Conservation (phyloP, 2,888 invertebrate species). For the Blastobasis lacticolella region DNA sequence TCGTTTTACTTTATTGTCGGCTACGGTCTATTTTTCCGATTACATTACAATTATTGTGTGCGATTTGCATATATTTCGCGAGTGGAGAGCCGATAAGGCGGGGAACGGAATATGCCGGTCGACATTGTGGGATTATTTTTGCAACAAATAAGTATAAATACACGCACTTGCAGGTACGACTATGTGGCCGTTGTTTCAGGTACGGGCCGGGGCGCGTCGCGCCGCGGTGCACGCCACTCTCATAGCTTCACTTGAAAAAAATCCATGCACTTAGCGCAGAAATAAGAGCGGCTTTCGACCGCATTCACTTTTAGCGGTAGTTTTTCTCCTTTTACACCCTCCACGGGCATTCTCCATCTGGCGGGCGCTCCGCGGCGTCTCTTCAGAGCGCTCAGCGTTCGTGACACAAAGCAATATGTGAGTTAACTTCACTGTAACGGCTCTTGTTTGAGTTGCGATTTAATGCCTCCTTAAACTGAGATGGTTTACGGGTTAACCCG, state of each 20-base stretch:
- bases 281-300: conserved; percentile 73
- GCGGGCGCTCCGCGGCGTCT: conserved; percentile 46
- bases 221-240: conserved; percentile 27
- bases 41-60: no score
- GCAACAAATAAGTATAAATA: no score
- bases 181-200: no score
- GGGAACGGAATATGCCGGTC: no score
- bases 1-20: no score
- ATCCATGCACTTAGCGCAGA: conserved; percentile 72
- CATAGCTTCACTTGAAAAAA: conserved; percentile 67
- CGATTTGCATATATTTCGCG: no score
- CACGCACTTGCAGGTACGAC: no score
- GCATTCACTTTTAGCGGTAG: conserved; percentile 75
- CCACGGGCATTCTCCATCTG: conserved; percentile 65
- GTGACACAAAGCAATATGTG: conserved; percentile 75
- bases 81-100: no score
- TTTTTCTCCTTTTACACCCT: conserved; percentile 73
- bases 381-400: conserved; percentile 60
- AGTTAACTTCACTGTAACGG: conserved; percentile 73
- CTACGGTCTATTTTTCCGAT: no score
- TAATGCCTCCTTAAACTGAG: conserved; percentile 74
- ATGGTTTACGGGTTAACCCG: conserved; percentile 73
- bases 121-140: no score
- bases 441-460: conserved; percentile 74
- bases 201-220: background rate